Base-by-base conservation (phyloP, 2,888 invertebrate genomes). In the Pollenia griseotomentosa region DNA sequence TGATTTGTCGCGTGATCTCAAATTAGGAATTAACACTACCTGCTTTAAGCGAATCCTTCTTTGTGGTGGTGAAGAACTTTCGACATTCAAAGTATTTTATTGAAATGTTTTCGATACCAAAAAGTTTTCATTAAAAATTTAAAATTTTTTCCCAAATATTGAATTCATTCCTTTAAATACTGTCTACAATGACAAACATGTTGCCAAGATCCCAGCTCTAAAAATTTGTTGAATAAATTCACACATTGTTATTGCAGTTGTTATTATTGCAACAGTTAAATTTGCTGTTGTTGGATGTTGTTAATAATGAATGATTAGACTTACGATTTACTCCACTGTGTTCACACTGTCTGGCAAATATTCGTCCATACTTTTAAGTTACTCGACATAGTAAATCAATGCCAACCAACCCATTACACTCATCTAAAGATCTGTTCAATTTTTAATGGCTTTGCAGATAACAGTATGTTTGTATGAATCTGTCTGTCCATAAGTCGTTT, bases 281-380 rank as follows among this genome's bases (percentile, higher is more conserved):
- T 11, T 44, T 46, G 10, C 5, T 53, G 63, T 53, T 46, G 73
- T 42, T 75, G 63, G 10, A 2, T 53, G 63, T 53, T 46, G 73
- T 42, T 75, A 71, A 77, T 81, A 77, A 77, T 73, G 65, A 68
- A 81, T 81, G 77, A 85, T 81, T 77, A 71, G 57, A 63, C 65
- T 71, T 70, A 81, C 66, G 81, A 85, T 81, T 85, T 78, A 77
- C 81, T 81, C 14, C 55, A 75, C 68, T 44, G 16, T 33, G 33
- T 55, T 66, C 65, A 16, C 75, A 81, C 65, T 80, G 42, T 70
- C n/a, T 57, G 83, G 23, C 23, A 68, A 68, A 70, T 14, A 48
- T 51, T 33, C 48, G 5, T 23, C 33, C n/a, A 40, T 40, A 71
- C 66, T 42, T 77, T 4, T 23, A 57, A 79, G 53, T 70, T 14